A percentile compares a stretch with the other conserved stretches of the same genome.
Conservation (phyloP, 1,140 invertebrate genomes). For the Bombus difficillimus region DNA sequence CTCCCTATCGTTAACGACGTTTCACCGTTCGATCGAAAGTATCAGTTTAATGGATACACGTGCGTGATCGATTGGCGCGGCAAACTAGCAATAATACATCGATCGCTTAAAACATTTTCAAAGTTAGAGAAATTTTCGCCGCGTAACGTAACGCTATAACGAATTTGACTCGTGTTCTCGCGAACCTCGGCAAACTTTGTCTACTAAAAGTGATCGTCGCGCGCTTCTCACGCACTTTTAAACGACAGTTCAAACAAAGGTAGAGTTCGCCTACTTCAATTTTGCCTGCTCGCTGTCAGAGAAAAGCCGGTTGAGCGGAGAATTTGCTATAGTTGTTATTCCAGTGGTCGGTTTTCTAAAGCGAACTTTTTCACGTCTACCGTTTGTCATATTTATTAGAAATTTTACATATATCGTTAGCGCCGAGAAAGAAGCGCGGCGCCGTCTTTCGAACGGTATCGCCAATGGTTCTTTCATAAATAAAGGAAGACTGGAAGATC, state of each 20-base stretch:
- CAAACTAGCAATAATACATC: too few relatives aligned
- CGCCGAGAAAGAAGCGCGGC: background rate
- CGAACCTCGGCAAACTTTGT: background rate
- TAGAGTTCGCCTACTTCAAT: background rate
- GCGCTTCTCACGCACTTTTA: background rate
- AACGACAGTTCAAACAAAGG: background rate
- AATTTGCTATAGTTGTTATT: background rate
- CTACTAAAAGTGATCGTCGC: background rate
- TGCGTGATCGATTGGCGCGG: rapidly evolving
- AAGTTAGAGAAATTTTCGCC: too few relatives aligned
- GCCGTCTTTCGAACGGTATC: background rate
- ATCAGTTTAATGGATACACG: too few relatives aligned
- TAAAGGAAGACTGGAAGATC: background rate
- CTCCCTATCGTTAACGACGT: background rate
- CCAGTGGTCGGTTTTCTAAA: background rate
- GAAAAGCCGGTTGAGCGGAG: background rate
- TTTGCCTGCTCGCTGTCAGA: background rate
- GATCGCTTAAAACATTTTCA: too few relatives aligned
- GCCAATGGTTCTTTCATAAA: background rate
- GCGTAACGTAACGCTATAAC: too few relatives aligned
- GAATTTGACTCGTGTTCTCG: too few relatives aligned
- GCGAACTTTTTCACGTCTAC: rapidly evolving
- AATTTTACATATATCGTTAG: background rate
- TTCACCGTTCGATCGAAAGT: background rate
- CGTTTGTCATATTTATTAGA: background rate